phyloP scores from a whole-genome alignment of 2,888 invertebrate genomes.

The Polylopha cassiicola region DNA sequence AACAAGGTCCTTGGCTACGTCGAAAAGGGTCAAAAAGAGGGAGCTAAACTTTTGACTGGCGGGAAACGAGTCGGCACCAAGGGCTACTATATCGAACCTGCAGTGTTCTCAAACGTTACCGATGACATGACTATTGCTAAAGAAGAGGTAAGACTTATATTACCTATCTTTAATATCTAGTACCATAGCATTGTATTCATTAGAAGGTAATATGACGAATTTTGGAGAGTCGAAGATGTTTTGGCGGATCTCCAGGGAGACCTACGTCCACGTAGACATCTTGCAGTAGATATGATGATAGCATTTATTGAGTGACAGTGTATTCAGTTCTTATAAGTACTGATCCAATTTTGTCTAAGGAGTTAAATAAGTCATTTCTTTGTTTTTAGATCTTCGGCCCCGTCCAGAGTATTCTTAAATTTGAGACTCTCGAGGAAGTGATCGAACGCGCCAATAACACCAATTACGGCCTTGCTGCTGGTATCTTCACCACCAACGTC shows the following conservation, averaged over 20 bases:
- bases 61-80: slow-evolving; percentile 79
- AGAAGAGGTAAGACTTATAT: slow-evolving; percentile 79
- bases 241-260: too few species aligned
- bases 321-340: too few species aligned
- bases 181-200: too few species aligned
- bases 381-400: slow-evolving; percentile 86
- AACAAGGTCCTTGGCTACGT: slow-evolving; percentile 85
- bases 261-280: too few species aligned
- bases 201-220: too few species aligned
- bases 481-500: slow-evolving; percentile 85
- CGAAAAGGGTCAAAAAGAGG: slow-evolving; percentile 86
- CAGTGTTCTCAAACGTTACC: slow-evolving; percentile 84
- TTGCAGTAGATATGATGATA: too few species aligned
- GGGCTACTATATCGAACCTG: slow-evolving; percentile 87
- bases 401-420: slow-evolving; percentile 86
- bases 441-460: slow-evolving; percentile 87
- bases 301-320: too few species aligned
- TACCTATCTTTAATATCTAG: not conserved
- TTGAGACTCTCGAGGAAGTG: slow-evolving; percentile 82
- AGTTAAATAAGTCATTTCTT: not conserved
- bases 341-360: too few species aligned
- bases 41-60: slow-evolving; percentile 86
- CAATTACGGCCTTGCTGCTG: slow-evolving; percentile 85
- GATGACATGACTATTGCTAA: slow-evolving; percentile 86
- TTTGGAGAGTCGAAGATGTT: too few species aligned